Conservation (phyloP, 1,140 invertebrate genomes). For the Drosophila funebris region DNA sequence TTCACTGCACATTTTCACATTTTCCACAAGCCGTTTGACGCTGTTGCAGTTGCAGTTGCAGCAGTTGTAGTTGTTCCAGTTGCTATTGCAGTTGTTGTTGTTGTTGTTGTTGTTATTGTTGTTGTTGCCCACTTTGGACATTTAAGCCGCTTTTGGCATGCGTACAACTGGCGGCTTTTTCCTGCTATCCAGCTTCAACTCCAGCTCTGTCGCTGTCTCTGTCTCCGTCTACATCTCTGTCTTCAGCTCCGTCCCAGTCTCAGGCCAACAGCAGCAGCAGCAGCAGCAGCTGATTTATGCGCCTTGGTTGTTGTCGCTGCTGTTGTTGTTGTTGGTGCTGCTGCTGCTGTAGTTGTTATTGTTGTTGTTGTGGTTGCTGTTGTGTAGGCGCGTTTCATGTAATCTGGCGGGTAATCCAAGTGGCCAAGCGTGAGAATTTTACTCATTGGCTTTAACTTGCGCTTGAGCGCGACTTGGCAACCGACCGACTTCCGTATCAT, state of each 20-base stretch:
- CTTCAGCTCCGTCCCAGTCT: conserved; percentile 10
- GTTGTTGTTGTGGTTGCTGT: conserved; percentile 31
- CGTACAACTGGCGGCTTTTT: conserved; percentile 75
- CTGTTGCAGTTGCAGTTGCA: conserved; percentile 3
- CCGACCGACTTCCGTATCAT: conserved; percentile 78
- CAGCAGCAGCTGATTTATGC: conserved; percentile 70
- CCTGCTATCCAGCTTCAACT: conserved; percentile 45
- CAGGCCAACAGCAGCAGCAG: conserved; percentile 35
- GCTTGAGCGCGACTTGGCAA: neutral
- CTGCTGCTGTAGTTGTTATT: conserved; percentile 12
- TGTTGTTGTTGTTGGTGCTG: conserved; percentile 10
- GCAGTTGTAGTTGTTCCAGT: conserved; percentile 9
- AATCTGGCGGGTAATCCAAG: conserved; percentile 80
- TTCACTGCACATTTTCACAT: conserved; percentile 79
- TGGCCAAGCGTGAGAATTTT: conserved; percentile 81
- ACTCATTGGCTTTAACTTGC: conserved; percentile 51
- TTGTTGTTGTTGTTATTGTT: conserved; percentile 47
- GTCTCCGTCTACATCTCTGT: neutral
- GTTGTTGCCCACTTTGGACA: conserved; percentile 79
- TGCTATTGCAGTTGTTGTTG: conserved; percentile 2
- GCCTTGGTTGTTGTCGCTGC: conserved; percentile 31
- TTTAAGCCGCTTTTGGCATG: conserved; percentile 82
- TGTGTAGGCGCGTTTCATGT: conserved; percentile 80
- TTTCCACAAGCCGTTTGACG: conserved; percentile 55
- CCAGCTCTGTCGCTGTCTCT: conserved; percentile 4